Evolutionary conservation across 2,113 vertebrate genomes (phyloP).

Genomic region (Mugil cephalus): DNA sequence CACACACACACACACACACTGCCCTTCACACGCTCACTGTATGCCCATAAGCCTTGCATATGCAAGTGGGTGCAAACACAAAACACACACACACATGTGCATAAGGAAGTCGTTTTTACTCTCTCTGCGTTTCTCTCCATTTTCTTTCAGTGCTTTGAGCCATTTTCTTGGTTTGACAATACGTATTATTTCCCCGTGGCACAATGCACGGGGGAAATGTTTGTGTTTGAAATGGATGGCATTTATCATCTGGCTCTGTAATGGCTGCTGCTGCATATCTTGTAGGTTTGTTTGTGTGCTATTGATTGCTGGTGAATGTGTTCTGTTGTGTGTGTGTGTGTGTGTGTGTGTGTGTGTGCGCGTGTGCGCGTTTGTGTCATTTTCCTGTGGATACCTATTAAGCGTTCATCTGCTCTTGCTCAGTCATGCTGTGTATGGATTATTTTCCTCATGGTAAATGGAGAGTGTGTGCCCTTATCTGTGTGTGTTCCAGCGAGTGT

Average conservation of each 20-base stretch:
- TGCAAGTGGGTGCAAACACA: conserved; percentile 27
- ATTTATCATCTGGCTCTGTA: conserved; percentile 61
- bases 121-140: conserved; percentile 16
- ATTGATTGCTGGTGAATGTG: conserved; percentile 62
- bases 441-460: conserved; percentile 76
- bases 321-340: conserved; percentile 33
- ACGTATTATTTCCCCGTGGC: conserved; percentile 52
- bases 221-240: conserved; percentile 69
- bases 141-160: conserved; percentile 41
- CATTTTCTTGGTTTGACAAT: conserved; percentile 49
- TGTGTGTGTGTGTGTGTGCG: conserved; percentile 35
- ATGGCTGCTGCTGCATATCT: conserved; percentile 62
- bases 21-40: conserved; percentile 15
- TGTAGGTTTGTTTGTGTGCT: conserved; percentile 64
- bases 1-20: conserved; percentile 59
- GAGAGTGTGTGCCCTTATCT: conserved; percentile 35
- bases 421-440: conserved; percentile 82
- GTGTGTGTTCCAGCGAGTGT: conserved; percentile 10
- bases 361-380: conserved; percentile 54
- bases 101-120: conserved; percentile 26
- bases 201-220: conserved; percentile 51
- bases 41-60: conserved; percentile 29
- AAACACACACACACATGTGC: conserved; percentile 2
- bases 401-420: conserved; percentile 82
- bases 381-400: conserved; percentile 83